phyloP scores from a whole-genome alignment of 1,140 invertebrate species.

The Sitophilus oryzae region DNA sequence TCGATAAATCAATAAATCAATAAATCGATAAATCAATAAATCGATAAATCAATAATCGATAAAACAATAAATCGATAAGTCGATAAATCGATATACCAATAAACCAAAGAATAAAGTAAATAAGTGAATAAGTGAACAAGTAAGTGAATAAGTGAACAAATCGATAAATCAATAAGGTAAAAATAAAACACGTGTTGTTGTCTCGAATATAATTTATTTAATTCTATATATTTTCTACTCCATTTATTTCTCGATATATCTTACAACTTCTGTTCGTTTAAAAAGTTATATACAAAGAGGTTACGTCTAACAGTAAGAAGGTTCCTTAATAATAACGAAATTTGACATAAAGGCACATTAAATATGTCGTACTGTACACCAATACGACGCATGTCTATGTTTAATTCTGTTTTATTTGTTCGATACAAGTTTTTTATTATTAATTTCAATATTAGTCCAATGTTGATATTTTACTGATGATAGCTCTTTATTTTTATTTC shows the following conservation, averaged over 20 bases:
- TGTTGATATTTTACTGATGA: background rate
- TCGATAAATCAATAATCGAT: too few species aligned
- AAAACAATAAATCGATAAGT: too few species aligned
- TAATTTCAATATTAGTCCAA: background rate
- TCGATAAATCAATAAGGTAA: too few species aligned
- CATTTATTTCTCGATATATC: background rate
- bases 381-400: background rate
- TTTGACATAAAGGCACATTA: constrained; percentile 21
- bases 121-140: too few species aligned
- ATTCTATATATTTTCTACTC: background rate
- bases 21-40: too few species aligned
- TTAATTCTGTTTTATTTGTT: too few species aligned
- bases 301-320: background rate
- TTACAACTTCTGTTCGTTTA: background rate
- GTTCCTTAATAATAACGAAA: background rate
- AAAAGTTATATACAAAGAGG: background rate
- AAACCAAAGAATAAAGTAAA: too few species aligned
- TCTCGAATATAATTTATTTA: background rate
- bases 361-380: constrained; percentile 10
- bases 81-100: too few species aligned
- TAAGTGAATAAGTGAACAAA: too few species aligned
- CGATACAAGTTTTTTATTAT: too few species aligned
- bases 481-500: too few species aligned
- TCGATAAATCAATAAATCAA: too few species aligned
- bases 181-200: background rate